phyloP scores from a whole-genome alignment of 2,888 invertebrate species.

The Zelleria hepariella region DNA sequence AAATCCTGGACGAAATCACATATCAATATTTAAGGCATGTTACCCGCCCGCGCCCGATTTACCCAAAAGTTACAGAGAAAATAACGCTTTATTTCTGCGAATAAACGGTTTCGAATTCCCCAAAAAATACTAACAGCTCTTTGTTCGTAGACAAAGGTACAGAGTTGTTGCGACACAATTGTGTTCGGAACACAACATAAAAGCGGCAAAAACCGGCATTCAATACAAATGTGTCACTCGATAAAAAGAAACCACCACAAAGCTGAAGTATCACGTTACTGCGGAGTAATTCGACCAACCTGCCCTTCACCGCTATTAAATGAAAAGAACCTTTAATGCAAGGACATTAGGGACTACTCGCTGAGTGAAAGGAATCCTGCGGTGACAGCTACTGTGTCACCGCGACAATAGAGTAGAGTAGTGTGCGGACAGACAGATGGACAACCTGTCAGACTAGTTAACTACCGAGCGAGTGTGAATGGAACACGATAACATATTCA shows the following conservation, averaged over 20 bases:
- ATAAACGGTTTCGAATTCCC: not conserved
- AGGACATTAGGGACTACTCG: not conserved
- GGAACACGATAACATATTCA: not conserved
- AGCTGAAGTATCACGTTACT: not conserved
- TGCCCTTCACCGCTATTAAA: not conserved
- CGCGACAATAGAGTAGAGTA: not conserved
- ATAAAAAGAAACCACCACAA: not conserved
- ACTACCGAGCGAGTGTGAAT: slow-evolving; percentile 4
- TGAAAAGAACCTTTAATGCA: not conserved
- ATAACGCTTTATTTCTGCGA: not conserved
- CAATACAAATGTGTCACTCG: not conserved
- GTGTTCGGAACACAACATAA: not conserved
- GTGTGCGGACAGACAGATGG: slow-evolving; percentile 3
- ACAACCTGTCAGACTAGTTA: not conserved
- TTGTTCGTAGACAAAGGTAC: not conserved
- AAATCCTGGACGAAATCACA: not conserved
- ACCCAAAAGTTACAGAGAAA: not conserved
- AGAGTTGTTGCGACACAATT: not conserved
- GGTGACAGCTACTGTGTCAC: not conserved
- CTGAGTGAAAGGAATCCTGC: not conserved
- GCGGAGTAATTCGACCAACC: not conserved
- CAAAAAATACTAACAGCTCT: not conserved
- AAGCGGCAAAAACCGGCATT: not conserved
- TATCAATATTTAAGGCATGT: not conserved
- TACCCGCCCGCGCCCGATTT: not conserved